Evolutionary conservation across 1,140 invertebrate genomes (phyloP).

Genomic region (Tetranychus cinnabarinus): DNA sequence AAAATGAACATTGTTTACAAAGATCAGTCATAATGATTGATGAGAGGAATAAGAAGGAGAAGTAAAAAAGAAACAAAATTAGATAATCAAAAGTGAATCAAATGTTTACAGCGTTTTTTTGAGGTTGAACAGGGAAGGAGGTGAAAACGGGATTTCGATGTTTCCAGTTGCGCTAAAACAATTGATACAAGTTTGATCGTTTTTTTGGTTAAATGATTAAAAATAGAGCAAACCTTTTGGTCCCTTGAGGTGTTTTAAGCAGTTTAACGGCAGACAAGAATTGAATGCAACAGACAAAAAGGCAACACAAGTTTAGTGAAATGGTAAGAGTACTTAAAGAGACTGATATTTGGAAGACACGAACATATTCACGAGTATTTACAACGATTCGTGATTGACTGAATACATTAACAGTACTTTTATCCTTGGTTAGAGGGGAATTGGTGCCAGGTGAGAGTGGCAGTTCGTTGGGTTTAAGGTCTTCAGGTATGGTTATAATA

Average conservation of each 20-base stretch:
- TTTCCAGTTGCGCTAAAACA: not conserved
- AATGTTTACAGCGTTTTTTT: not conserved
- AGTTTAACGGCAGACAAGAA: conserved; percentile 78
- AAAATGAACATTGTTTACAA: not conserved
- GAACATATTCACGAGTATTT: conserved; percentile 47
- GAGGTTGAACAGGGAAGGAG: not conserved
- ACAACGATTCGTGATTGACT: conserved; percentile 23
- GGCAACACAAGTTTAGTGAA: conserved; percentile 62
- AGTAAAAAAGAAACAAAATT: not conserved
- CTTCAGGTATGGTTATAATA: conserved; percentile 15
- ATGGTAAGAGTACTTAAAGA: conserved; percentile 63
- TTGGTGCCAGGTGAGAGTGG: not conserved
- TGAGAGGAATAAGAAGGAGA: not conserved
- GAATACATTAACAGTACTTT: not conserved
- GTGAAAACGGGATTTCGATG: not conserved
- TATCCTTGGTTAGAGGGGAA: not conserved
- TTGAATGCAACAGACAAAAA: conserved; percentile 76
- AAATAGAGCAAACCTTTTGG: conserved; percentile 24
- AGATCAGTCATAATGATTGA: not conserved
- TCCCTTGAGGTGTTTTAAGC: conserved; percentile 41
- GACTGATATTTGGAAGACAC: conserved; percentile 69
- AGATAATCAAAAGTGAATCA: not conserved
- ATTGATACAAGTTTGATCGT: not conserved
- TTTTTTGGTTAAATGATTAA: not conserved
- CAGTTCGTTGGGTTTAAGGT: conserved; percentile 17